phyloP scores from a whole-genome alignment of 2,113 vertebrate species.

The Tupaia tana region DNA sequence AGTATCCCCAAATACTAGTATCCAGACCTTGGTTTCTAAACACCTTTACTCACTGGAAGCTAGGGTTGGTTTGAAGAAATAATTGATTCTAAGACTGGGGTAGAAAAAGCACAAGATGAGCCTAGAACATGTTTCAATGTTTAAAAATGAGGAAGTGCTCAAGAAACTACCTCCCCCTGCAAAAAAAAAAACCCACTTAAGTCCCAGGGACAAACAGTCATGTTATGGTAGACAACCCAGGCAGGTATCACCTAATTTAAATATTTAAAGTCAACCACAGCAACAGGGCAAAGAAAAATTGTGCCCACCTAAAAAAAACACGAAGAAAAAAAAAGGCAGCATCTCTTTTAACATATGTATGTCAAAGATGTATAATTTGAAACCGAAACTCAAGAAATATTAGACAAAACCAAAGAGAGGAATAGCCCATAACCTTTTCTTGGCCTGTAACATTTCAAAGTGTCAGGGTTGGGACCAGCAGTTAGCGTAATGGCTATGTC shows the following conservation, averaged over 20 bases:
- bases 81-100: background rate
- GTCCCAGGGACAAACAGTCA: background rate
- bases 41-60: background rate
- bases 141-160: background rate
- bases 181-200: background rate
- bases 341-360: background rate
- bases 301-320: background rate
- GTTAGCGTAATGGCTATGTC: no score
- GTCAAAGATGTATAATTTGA: background rate
- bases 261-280: background rate
- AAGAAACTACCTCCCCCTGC: background rate
- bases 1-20: background rate
- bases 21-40: background rate
- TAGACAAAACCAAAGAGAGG: background rate
- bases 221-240: background rate
- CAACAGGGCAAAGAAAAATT: background rate
- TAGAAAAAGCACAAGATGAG: background rate
- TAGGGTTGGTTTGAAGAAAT: background rate
- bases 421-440: background rate
- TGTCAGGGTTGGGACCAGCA: no score
- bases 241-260: background rate
- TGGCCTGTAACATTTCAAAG: background rate
- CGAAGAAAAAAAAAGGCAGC: background rate
- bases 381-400: background rate
- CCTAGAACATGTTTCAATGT: background rate